phyloP scores from a whole-genome alignment of 2,797 vertebrate species.

The Pantherophis vulpinus region DNA sequence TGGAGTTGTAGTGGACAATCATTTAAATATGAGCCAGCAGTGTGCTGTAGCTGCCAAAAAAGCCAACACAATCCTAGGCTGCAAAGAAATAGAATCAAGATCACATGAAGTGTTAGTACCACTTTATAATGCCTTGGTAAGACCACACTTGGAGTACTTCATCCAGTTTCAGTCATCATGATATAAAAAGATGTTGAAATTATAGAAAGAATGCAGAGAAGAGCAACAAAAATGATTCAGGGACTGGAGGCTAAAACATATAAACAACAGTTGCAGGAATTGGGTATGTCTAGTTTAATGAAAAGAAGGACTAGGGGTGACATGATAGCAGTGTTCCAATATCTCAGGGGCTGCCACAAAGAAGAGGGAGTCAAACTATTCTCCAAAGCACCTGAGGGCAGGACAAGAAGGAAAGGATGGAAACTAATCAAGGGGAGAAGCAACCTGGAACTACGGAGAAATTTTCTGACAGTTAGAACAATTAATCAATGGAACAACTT shows the following conservation, averaged over 20 bases:
- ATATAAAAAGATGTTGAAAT: neutral
- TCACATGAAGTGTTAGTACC: neutral
- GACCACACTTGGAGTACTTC: neutral
- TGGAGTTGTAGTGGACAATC: neutral
- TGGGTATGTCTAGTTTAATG: neutral
- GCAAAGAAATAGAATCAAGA: neutral
- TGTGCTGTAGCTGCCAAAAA: neutral
- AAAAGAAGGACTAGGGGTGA: neutral
- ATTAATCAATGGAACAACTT: neutral
- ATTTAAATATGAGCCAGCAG: neutral
- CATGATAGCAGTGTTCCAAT: neutral
- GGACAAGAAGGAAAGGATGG: neutral
- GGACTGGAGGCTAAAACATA: neutral
- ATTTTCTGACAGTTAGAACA: neutral
- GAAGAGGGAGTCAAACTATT: neutral
- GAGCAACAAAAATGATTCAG: too few species aligned
- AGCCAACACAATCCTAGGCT: neutral
- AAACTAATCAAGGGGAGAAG: neutral
- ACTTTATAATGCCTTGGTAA: neutral
- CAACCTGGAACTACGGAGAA: neutral
- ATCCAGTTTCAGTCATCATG: neutral
- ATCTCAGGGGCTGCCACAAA: neutral
- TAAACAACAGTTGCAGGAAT: neutral
- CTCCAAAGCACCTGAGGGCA: neutral
- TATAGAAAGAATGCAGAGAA: neutral